Evolutionary conservation across 2,797 vertebrate species (phyloP).

Genomic region (Chelon labrosus): DNA sequence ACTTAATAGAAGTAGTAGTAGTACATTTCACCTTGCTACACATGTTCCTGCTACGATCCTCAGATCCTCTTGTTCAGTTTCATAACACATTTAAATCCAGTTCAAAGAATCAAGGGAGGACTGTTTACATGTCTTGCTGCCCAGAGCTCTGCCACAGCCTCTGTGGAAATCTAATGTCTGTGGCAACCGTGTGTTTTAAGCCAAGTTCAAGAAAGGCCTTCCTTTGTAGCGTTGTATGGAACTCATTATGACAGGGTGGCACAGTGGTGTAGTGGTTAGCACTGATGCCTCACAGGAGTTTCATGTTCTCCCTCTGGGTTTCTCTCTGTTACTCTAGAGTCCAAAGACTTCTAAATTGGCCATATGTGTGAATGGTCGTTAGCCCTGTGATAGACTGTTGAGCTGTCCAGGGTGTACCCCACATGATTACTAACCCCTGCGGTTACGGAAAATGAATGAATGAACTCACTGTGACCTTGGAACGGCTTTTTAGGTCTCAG

Average conservation of each 20-base stretch:
- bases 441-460: too few relatives aligned
- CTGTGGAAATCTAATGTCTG: background rate
- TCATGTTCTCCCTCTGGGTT: too few relatives aligned
- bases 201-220: background rate
- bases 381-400: too few relatives aligned
- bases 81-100: slow-evolving; percentile 6
- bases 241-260: too few relatives aligned
- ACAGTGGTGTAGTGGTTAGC: too few relatives aligned
- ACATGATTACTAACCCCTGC: too few relatives aligned
- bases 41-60: slow-evolving; percentile 8
- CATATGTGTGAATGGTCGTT: too few relatives aligned
- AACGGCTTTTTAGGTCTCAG: slow-evolving; percentile 1
- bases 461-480: too few relatives aligned
- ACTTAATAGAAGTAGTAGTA: background rate
- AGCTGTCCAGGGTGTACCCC: too few relatives aligned
- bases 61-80: slow-evolving; percentile 16
- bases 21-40: slow-evolving; percentile 12
- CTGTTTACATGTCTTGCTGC: background rate
- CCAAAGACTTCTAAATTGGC: too few relatives aligned
- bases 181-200: background rate
- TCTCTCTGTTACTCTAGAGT: background rate
- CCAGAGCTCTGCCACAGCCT: slow-evolving; percentile 4
- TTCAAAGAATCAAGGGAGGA: slow-evolving; percentile 24
- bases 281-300: too few relatives aligned
- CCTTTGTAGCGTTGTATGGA: slow-evolving; percentile 3